Percentiles rank a stretch among this genome's conserved stretches.
These are phyloP conservation scores for Dendrolimus houi DNA, from an alignment of 2,888 invertebrate genomes.

Conservation along the genomic window DNA sequence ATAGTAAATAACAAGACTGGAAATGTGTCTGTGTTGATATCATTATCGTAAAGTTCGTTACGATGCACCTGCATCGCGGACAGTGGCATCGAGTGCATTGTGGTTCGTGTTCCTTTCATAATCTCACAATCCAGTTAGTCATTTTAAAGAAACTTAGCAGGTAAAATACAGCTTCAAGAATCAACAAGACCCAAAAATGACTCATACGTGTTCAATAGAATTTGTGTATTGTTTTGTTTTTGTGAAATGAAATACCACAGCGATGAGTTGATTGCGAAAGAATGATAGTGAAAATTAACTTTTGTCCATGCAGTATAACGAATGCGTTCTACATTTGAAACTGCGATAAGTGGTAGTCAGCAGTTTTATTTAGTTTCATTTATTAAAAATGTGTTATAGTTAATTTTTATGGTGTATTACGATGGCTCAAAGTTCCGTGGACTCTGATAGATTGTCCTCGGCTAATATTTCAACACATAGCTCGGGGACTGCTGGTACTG, in stretches of 20 bases:
- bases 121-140: constrained; percentile 42
- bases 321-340: constrained; percentile 19
- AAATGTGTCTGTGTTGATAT: constrained; percentile 39
- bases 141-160: constrained; percentile 39
- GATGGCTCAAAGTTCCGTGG: constrained; percentile 67
- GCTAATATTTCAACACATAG: constrained; percentile 69
- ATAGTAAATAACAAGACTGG: neutral
- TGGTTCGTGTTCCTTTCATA: constrained; percentile 28
- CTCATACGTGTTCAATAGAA: constrained; percentile 55
- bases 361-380: constrained; percentile 7
- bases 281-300: constrained; percentile 15
- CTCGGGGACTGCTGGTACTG: constrained; percentile 64
- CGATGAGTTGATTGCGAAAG: constrained; percentile 48
- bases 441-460: constrained; percentile 67
- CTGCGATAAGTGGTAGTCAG: constrained; percentile 7
- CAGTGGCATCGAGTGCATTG: constrained; percentile 39
- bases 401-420: constrained; percentile 11
- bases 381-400: constrained; percentile 9
- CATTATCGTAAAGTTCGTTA: constrained; percentile 47
- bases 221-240: constrained; percentile 65
- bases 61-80: constrained; percentile 63
- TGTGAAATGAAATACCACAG: constrained; percentile 50
- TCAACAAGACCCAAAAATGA: constrained; percentile 56
- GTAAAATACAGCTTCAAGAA: constrained; percentile 35
- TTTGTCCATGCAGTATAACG: constrained; percentile 18